phyloP scores from a whole-genome alignment of 2,797 vertebrate species.

The Melanogrammus aeglefinus region DNA sequence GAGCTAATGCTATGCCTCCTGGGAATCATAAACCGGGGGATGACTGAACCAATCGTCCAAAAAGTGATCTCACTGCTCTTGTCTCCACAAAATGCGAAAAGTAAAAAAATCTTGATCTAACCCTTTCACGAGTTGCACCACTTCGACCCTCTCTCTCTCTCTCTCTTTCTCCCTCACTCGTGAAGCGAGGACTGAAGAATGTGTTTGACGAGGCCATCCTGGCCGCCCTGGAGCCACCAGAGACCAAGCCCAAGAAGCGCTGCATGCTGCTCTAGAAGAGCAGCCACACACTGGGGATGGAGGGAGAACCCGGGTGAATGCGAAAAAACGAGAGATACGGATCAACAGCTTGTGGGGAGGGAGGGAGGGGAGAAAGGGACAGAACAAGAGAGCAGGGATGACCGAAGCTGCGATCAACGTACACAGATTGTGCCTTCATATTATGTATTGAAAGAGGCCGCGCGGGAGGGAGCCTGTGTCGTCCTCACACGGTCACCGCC shows the following conservation, averaged over 20 bases:
- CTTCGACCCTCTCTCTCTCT: background rate
- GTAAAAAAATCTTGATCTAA: background rate
- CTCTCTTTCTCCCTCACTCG: background rate
- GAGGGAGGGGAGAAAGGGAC: slow-evolving; percentile 31
- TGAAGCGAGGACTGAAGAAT: slow-evolving; percentile 78
- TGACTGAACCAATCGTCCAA: background rate
- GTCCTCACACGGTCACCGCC: slow-evolving; percentile 42
- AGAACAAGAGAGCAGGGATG: slow-evolving; percentile 46
- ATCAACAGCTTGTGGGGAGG: slow-evolving; percentile 25
- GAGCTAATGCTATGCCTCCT: background rate
- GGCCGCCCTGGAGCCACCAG: slow-evolving; percentile 78
- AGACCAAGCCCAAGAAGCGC: slow-evolving; percentile 76
- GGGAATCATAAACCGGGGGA: too few species aligned
- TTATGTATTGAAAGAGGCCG: slow-evolving; percentile 48
- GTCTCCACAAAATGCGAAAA: background rate
- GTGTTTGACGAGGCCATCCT: slow-evolving; percentile 81
- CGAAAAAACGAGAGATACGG: slow-evolving; percentile 39
- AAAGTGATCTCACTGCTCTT: background rate
- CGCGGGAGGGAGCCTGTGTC: slow-evolving; percentile 31
- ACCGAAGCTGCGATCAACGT: slow-evolving; percentile 42
- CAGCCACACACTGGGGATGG: slow-evolving; percentile 12
- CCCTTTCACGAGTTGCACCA: slow-evolving; percentile 1
- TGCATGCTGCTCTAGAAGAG: slow-evolving; percentile 72
- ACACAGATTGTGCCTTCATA: slow-evolving; percentile 66
- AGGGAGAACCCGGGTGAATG: slow-evolving; percentile 40